phyloP scores from a whole-genome alignment of 2,113 vertebrate species.

The Crotalus tigris region DNA sequence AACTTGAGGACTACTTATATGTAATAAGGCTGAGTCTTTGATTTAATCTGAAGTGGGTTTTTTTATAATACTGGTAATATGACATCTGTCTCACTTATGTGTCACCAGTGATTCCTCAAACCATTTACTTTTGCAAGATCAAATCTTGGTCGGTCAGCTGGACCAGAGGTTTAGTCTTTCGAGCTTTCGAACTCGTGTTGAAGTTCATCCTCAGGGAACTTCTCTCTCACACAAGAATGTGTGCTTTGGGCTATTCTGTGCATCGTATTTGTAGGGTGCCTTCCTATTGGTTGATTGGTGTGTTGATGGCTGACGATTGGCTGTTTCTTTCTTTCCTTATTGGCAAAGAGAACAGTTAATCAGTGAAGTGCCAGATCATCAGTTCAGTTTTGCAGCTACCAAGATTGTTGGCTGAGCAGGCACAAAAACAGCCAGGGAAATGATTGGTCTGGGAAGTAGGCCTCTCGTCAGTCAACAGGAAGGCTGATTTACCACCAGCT shows the following conservation, averaged over 20 bases:
- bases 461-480: background rate
- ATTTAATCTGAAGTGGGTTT: background rate
- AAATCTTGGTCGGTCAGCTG: background rate
- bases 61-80: background rate
- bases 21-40: background rate
- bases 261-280: background rate
- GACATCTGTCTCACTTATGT: background rate
- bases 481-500: background rate
- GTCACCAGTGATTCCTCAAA: background rate
- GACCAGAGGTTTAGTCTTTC: background rate
- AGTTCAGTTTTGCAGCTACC: background rate
- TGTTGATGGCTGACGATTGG: background rate
- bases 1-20: fast-evolving
- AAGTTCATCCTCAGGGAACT: background rate
- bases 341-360: background rate
- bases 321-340: background rate
- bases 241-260: background rate
- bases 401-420: background rate
- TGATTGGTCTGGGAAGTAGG: background rate
- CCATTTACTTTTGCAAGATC: background rate
- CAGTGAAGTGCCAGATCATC: background rate
- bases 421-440: background rate
- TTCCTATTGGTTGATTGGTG: background rate
- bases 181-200: background rate
- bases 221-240: background rate